Evolutionary conservation across 2,888 invertebrate genomes (phyloP).

Genomic region (Thumatha senex): DNA sequence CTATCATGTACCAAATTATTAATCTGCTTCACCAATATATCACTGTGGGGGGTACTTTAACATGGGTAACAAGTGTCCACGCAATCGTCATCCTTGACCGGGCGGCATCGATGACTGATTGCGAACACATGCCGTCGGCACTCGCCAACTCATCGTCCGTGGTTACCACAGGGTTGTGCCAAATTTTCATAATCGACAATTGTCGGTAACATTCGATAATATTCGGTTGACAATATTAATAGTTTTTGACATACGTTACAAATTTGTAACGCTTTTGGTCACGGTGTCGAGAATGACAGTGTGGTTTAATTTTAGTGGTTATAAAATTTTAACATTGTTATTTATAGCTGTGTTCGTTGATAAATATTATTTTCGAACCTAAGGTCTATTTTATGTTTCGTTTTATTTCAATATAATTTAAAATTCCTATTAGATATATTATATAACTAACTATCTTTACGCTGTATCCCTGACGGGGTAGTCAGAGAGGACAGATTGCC

Average conservation of each 20-base stretch:
- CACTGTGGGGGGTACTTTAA: slow-evolving; percentile 26
- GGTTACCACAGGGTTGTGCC: slow-evolving; percentile 60
- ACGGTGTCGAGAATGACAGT: slow-evolving; percentile 3
- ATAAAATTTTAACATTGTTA: not conserved
- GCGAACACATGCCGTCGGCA: slow-evolving; percentile 72
- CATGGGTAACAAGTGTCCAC: slow-evolving; percentile 63
- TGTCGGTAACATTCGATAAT: slow-evolving; percentile 2
- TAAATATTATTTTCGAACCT: slow-evolving; percentile 6
- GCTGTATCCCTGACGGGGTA: too few relatives aligned
- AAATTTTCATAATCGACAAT: slow-evolving; percentile 19
- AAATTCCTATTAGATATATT: not conserved
- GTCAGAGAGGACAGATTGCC: too few relatives aligned
- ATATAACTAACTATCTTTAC: too few relatives aligned
- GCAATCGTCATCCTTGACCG: slow-evolving; percentile 74
- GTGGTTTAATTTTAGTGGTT: slow-evolving; percentile 6
- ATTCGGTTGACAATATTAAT: slow-evolving; percentile 6
- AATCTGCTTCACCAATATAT: slow-evolving; percentile 30
- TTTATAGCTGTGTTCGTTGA: slow-evolving; percentile 4
- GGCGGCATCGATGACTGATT: slow-evolving; percentile 78
- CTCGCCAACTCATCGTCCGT: slow-evolving; percentile 68
- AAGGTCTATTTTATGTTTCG: slow-evolving; percentile 1
- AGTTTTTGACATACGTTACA: slow-evolving; percentile 1
- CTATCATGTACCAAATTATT: slow-evolving; percentile 12
- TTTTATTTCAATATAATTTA: slow-evolving; percentile 4
- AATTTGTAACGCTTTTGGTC: slow-evolving; percentile 6